These are phyloP conservation scores for Paelopatides confundens DNA, from an alignment of 53 echinoderm and acorn worm genomes.

Conservation along the genomic window DNA sequence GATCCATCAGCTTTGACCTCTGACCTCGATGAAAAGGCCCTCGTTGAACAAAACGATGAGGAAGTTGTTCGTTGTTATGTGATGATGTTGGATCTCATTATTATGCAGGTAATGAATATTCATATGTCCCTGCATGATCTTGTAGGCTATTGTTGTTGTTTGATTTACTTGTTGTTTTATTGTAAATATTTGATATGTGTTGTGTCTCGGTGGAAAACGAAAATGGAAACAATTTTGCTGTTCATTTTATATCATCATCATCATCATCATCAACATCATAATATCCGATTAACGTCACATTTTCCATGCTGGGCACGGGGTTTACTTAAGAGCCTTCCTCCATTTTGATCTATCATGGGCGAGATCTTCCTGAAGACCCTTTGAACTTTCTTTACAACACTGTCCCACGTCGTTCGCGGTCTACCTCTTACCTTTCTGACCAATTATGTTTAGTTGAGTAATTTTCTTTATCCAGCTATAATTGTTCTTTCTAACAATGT, in stretches of 20 bases:
- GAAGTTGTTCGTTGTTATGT: conserved; percentile 84
- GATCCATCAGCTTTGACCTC: conserved; percentile 83
- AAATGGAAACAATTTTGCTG: not conserved
- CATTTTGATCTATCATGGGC: no score
- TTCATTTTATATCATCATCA: not conserved
- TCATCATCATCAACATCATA: no score
- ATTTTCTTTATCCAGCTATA: no score
- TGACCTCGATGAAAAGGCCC: conserved; percentile 75
- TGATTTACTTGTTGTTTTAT: not conserved
- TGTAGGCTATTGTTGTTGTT: not conserved
- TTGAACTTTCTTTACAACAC: no score
- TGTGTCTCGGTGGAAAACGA: not conserved
- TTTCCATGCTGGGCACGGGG: no score
- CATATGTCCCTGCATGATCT: not conserved
- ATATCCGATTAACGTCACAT: no score
- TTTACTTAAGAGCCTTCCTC: no score
- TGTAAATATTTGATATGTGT: not conserved
- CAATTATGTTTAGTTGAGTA: no score
- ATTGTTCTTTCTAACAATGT: no score
- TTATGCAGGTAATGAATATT: conserved; percentile 71
- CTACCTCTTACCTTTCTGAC: no score
- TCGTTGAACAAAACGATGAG: conserved; percentile 83
- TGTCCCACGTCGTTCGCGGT: no score
- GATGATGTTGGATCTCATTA: conserved; percentile 87
- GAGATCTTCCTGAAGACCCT: no score